Conservation (phyloP, 1,140 invertebrate species). For the Phenacoccus solenopsis region DNA sequence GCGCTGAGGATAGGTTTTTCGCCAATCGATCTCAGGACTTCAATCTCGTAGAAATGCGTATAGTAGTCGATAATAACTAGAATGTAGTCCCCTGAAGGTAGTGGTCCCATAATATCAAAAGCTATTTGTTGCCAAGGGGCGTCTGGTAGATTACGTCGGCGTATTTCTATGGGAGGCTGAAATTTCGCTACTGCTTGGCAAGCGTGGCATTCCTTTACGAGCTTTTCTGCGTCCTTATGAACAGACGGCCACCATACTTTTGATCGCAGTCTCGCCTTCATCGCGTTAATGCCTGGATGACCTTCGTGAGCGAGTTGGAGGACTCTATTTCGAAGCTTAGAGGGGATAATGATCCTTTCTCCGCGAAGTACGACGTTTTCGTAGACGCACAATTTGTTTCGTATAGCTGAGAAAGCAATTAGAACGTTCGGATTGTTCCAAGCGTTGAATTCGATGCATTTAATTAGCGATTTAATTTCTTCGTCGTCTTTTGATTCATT, state of each 20-base stretch:
- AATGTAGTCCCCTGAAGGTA: constrained; percentile 27
- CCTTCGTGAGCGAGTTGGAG: constrained; percentile 31
- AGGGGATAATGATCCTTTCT: constrained; percentile 25
- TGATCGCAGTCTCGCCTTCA: constrained; percentile 29
- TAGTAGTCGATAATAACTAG: constrained; percentile 28
- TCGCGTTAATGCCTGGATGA: constrained; percentile 29
- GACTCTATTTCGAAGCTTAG: constrained; percentile 21
- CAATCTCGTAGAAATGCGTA: constrained; percentile 22
- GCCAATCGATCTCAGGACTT: constrained; percentile 8
- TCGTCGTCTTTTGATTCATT: not conserved
- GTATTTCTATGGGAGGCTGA: constrained; percentile 22
- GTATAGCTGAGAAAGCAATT: not conserved
- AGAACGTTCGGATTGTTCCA: not conserved
- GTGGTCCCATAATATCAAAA: constrained; percentile 28
- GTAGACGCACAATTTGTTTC: not conserved
- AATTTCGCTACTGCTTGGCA: constrained; percentile 18
- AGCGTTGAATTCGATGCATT: not conserved
- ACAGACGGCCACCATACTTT: constrained; percentile 34
- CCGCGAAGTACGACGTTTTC: constrained; percentile 23
- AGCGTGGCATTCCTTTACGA: constrained; percentile 26
- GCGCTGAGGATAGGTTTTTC: too few relatives aligned
- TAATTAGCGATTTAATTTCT: not conserved
- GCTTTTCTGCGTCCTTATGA: constrained; percentile 29
- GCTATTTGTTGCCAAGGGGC: constrained; percentile 27
- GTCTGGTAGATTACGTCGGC: constrained; percentile 26